phyloP scores from a whole-genome alignment of 1,140 invertebrate genomes.

The Theocolax elegans region DNA sequence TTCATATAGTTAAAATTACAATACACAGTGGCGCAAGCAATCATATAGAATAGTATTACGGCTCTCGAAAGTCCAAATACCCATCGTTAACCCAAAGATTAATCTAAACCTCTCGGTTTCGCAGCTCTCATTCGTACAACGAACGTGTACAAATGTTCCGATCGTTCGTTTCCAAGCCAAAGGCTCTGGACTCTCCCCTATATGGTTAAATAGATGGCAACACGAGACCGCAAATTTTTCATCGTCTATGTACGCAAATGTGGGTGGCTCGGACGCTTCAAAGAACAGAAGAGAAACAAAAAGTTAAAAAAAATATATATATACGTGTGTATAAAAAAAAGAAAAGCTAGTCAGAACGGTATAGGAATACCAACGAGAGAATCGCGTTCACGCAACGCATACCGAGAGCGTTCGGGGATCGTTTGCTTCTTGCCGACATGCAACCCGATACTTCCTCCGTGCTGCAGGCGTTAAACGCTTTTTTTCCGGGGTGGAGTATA shows the following conservation, averaged over 20 bases:
- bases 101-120: no score
- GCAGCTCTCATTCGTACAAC: background rate
- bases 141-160: background rate
- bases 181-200: background rate
- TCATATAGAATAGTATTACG: no score
- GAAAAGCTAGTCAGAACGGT: no score
- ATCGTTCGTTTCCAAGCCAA: background rate
- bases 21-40: no score
- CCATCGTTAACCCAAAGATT: no score
- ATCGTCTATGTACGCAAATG: no score
- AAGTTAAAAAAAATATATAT: no score
- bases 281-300: no score
- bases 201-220: background rate
- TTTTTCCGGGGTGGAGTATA: background rate
- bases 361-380: no score
- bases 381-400: background rate
- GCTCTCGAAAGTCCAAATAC: no score
- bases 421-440: background rate
- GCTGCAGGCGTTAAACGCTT: slow-evolving; percentile 8
- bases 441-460: slow-evolving; percentile 8
- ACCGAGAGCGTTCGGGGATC: background rate
- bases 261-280: background rate
- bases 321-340: no score
- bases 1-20: no score
- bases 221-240: slow-evolving; percentile 9